phyloP scores from a whole-genome alignment of 1,140 invertebrate species.

The Diorhabda carinulata region DNA sequence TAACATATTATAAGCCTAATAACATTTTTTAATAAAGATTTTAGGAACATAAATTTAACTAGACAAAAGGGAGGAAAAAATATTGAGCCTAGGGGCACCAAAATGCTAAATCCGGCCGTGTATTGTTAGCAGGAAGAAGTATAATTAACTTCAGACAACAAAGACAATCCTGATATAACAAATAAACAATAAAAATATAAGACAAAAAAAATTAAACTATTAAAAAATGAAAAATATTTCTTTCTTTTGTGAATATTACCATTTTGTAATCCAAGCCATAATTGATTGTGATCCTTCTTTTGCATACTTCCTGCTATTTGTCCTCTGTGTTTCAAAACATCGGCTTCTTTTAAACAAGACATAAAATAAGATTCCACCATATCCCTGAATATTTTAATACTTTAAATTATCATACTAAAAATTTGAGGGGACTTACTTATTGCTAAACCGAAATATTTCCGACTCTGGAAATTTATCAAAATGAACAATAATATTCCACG shows the following conservation, averaged over 20 bases:
- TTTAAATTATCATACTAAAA: background rate
- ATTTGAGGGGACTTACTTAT: constrained; percentile 58
- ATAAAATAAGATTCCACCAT: constrained; percentile 91
- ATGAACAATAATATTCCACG: constrained; percentile 93
- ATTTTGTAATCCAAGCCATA: constrained; percentile 92
- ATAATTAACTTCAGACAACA: too few species aligned
- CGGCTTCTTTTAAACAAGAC: constrained; percentile 95
- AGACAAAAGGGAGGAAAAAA: too few species aligned
- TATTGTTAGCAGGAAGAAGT: too few species aligned
- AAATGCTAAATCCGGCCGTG: too few species aligned
- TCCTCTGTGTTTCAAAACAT: constrained; percentile 90
- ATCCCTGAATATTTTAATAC: constrained; percentile 59
- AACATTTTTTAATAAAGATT: too few species aligned
- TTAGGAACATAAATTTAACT: too few species aligned
- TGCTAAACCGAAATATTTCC: constrained; percentile 69
- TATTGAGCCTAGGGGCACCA: too few species aligned
- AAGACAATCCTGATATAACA: background rate
- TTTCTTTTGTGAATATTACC: constrained; percentile 53
- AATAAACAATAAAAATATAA: background rate
- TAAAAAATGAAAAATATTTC: background rate
- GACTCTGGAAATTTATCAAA: constrained; percentile 88
- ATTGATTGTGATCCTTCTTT: constrained; percentile 94
- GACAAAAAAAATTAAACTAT: background rate
- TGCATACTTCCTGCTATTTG: constrained; percentile 93
- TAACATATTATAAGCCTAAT: too few species aligned